Base-by-base conservation (phyloP, 2,888 invertebrate species). In the Hypercompe scribonia region DNA sequence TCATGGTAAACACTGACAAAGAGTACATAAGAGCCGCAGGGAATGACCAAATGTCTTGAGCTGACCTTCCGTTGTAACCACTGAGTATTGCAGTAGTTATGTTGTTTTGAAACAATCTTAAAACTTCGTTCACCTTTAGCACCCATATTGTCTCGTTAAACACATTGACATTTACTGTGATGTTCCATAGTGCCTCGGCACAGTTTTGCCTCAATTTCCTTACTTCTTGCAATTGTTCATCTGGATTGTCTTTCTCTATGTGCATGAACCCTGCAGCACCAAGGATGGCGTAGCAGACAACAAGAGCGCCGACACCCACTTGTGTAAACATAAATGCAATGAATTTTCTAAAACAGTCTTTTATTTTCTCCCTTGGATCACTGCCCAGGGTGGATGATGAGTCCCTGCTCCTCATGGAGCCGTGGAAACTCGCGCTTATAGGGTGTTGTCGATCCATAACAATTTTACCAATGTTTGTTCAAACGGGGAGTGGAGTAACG, bases 261-360 rank as follows among this genome's bases (percentile, higher is more conserved):
- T 97, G 96, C 93, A 97, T 97, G 90, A 98, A 98, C 67, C 97
- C 97, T 31, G 97, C 96, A 0, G 98, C 98, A 0, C 98, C 98
- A 46, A 98, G 97, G 72, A 98, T 97, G 42, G 98, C 98, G 90
- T 98, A 98, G 80, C 98, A 97, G 4, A 98, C 98, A 66, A 98
- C 98, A 31, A 98, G 95, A 15, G 98, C 98, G 73, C 98, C 98
- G 54, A 98, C 98, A 82, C 98, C 98, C 87, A 98, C 97, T 96
- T 98, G 98, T 13, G 98, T 98, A 94, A 98, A 98, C 98, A 98
- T 98, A 88, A 98, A 98, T 13, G 98, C 98, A 73, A 98, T 97
- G 84, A 98, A 96, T 91, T 98, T 98, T 65, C 98, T 96, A 86
- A 98, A 97, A 90, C 98, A 98, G 88, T 98, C 97, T 91, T 98